Evolutionary conservation across 2,797 vertebrate species (phyloP).

Genomic region (Pseudocheirus occidentalis): DNA sequence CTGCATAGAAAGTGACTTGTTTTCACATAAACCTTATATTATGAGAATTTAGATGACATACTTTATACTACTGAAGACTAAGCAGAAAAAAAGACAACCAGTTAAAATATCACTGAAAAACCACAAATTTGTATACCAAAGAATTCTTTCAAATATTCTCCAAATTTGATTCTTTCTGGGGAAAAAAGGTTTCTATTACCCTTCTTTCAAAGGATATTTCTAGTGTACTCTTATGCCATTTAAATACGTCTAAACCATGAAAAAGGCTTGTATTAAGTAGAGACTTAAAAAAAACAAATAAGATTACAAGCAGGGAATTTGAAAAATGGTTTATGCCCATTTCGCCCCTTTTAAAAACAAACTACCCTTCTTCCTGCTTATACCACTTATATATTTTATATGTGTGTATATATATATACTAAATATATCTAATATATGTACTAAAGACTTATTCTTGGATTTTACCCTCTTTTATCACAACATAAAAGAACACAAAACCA

Average conservation of each 20-base stretch:
- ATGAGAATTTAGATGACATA: slow-evolving; percentile 40
- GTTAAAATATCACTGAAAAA: slow-evolving; percentile 26
- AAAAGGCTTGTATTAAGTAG: background rate
- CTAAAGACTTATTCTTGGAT: background rate
- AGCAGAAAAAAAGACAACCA: background rate
- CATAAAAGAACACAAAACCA: slow-evolving; percentile 39
- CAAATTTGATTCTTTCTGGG: background rate
- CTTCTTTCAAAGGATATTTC: slow-evolving; percentile 33
- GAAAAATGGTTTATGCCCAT: background rate
- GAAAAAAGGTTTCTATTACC: slow-evolving; percentile 27
- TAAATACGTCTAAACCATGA: background rate
- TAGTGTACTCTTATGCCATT: slow-evolving; percentile 23
- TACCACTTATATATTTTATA: background rate
- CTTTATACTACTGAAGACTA: slow-evolving; percentile 34
- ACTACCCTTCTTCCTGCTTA: background rate
- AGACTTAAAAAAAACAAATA: slow-evolving; percentile 33
- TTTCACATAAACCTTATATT: slow-evolving; percentile 2
- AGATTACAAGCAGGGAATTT: slow-evolving; percentile 19
- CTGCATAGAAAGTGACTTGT: slow-evolving; percentile 12
- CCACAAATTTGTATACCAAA: slow-evolving; percentile 31
- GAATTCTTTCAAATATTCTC: slow-evolving; percentile 39
- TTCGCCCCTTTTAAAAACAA: background rate
- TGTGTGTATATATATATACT: background rate
- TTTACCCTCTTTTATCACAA: slow-evolving; percentile 14
- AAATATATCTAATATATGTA: background rate